A percentile compares a stretch with the other conserved stretches of the same genome.
Evolutionary conservation across 2,888 invertebrate genomes (phyloP).

Genomic region (Pimpla rufipes): DNA sequence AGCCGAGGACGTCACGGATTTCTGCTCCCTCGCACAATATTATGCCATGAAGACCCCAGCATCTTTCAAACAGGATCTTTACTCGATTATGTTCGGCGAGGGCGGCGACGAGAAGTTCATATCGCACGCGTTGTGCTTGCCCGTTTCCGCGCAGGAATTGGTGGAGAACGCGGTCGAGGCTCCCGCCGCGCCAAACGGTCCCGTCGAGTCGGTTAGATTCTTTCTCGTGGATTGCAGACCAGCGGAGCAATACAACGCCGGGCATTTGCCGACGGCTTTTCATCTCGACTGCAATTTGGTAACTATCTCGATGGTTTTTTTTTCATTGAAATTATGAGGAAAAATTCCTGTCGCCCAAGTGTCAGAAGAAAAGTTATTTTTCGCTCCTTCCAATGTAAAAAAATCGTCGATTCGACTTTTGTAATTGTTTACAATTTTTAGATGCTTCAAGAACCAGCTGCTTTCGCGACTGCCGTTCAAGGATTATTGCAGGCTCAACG

Average conservation of each 20-base stretch:
- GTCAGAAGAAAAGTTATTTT: no score
- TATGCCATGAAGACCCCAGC: conserved; percentile 97
- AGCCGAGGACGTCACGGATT: conserved; percentile 97
- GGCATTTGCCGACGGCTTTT: conserved; percentile 98
- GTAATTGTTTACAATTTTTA: conserved; percentile 76
- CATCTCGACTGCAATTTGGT: conserved; percentile 98
- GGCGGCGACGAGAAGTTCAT: conserved; percentile 89
- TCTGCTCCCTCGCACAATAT: conserved; percentile 98
- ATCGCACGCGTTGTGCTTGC: conserved; percentile 96
- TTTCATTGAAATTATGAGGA: conserved; percentile 22
- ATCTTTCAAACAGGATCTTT: conserved; percentile 94
- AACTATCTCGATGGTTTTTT: conserved; percentile 55
- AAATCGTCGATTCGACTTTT: no score
- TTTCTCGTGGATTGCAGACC: conserved; percentile 99
- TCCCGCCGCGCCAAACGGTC: conserved; percentile 87
- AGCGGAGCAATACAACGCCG: conserved; percentile 96
- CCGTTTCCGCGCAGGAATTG: conserved; percentile 97
- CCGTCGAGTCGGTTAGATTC: conserved; percentile 89
- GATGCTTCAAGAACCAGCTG: conserved; percentile 98
- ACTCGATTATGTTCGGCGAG: conserved; percentile 85
- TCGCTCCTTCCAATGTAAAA: no score
- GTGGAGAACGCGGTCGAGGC: conserved; percentile 92
- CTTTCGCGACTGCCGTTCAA: conserved; percentile 97
- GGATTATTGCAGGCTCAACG: conserved; percentile 95
- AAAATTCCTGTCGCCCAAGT: neutral